Conservation (phyloP, 2,113 vertebrate species). For the Hucho hucho region DNA sequence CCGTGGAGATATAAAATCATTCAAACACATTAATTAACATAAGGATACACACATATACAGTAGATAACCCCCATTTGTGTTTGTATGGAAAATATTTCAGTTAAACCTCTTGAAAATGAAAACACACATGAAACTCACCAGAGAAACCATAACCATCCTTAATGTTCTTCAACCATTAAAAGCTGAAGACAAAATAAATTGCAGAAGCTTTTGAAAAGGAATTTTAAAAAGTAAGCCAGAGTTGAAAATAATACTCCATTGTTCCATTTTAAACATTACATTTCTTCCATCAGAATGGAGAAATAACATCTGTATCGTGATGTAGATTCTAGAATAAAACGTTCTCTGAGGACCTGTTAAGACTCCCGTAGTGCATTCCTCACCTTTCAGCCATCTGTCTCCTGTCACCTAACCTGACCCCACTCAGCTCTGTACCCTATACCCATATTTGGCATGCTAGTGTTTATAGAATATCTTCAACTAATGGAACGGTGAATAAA, state of each 20-base stretch:
- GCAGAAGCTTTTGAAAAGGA: slow-evolving; percentile 49
- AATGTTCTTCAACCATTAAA: slow-evolving; percentile 51
- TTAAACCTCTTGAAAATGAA: slow-evolving; percentile 33
- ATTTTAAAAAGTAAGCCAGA: slow-evolving; percentile 6
- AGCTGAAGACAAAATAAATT: slow-evolving; percentile 51
- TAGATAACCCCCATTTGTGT: too few relatives aligned
- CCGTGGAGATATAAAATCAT: too few relatives aligned
- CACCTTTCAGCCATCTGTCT: slow-evolving; percentile 17
- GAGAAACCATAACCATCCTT: slow-evolving; percentile 46
- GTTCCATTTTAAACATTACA: slow-evolving; percentile 22
- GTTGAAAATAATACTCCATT: slow-evolving; percentile 4
- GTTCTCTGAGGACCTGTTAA: background rate
- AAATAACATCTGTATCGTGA: slow-evolving; percentile 37
- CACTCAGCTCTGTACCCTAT: background rate
- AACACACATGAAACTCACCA: slow-evolving; percentile 44
- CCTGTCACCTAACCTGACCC: background rate
- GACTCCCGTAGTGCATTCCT: slow-evolving; percentile 8
- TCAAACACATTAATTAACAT: too few relatives aligned
- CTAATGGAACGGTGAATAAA: too few relatives aligned
- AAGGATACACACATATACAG: background rate
- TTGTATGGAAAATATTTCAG: too few relatives aligned
- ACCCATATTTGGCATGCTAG: too few relatives aligned
- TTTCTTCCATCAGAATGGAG: background rate
- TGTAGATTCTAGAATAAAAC: background rate
- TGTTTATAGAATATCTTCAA: too few relatives aligned